Evolutionary conservation across 2,113 vertebrate genomes (phyloP).

Genomic region (Podarcis cretensis): DNA sequence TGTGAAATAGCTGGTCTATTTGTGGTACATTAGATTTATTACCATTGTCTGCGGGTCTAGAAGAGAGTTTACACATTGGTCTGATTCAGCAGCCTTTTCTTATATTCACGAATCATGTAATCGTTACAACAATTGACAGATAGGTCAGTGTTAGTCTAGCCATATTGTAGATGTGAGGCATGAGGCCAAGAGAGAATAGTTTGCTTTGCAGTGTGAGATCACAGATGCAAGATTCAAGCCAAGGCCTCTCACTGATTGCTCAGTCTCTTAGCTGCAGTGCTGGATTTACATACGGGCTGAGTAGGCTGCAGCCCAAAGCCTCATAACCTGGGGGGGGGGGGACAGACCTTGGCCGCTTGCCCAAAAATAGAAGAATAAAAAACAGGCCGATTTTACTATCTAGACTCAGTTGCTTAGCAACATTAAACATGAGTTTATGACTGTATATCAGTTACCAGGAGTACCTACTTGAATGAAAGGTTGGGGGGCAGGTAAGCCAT

Average conservation of each 20-base stretch:
- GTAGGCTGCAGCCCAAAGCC: too few relatives aligned
- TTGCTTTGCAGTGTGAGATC: not conserved
- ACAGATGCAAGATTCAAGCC: not conserved
- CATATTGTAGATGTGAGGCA: not conserved
- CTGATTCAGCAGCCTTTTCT: too few relatives aligned
- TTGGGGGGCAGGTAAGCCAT: too few relatives aligned
- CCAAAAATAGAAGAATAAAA: too few relatives aligned
- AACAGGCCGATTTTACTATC: too few relatives aligned
- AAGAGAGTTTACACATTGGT: not conserved
- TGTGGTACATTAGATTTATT: not conserved
- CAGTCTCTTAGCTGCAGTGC: not conserved
- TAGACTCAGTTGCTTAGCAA: too few relatives aligned
- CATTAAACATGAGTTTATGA: too few relatives aligned
- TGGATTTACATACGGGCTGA: too few relatives aligned
- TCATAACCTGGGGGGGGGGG: too few relatives aligned
- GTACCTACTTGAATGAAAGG: too few relatives aligned
- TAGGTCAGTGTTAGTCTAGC: not conserved
- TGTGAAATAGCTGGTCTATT: not conserved
- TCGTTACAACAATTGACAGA: not conserved
- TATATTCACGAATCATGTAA: not conserved
- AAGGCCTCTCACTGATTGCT: not conserved
- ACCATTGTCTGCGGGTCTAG: not conserved
- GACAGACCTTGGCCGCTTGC: too few relatives aligned
- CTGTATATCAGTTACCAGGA: too few relatives aligned
- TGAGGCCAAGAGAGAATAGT: not conserved